Evolutionary conservation across 2,113 vertebrate species (phyloP), one percentile per base, ranked within the genome.

Genomic region (Mionectes macconnelli): DNA sequence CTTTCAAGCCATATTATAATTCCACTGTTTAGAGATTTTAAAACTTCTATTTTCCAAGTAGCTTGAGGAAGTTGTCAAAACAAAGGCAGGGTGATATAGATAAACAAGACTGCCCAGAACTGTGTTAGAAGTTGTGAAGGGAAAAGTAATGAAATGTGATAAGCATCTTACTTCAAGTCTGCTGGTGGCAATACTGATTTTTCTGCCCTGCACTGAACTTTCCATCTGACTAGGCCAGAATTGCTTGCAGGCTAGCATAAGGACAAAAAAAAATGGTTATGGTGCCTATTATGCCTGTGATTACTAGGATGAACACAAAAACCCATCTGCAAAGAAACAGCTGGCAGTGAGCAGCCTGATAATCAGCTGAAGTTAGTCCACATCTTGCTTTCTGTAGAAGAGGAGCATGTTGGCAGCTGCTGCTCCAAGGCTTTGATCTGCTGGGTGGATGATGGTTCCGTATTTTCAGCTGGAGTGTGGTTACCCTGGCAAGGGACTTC

Each of bases 141-240:
- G 16, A 57, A 33, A 59, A 50, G 22, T 64, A n/a, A 37, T 35
- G 24, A 85, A 37, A 55, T 49, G 14, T 57, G 70, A 83, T 93
- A 90, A 88, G 18, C 23, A 77, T 93, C 78, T 79, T 83, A n/a
- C 6, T 87, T 94, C 5, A 45, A 57, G 18, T 53, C 47, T 84
- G 50, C 68, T 69, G 39, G 40, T 83, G 59, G 55, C 27, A 62
- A 16, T 92, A 62, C 4, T 10, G 67, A 20, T 80, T 88, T 88
- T 83, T 80, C 23, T 94, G 42, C 50, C 33, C n/a, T 74, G 5
- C 8, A 1, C 3, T 90, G 78, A 87, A 60, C 62, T 90, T 92
- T 53, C 14, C 13, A 60, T 15, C 37, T 93, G 84, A 52, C 25
- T 37, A 19, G 28, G 31, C n/a, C 40, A 76, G 75, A 83, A 80